phyloP scores from a whole-genome alignment of 1,140 invertebrate species.

The Potamilus streckersoni region DNA sequence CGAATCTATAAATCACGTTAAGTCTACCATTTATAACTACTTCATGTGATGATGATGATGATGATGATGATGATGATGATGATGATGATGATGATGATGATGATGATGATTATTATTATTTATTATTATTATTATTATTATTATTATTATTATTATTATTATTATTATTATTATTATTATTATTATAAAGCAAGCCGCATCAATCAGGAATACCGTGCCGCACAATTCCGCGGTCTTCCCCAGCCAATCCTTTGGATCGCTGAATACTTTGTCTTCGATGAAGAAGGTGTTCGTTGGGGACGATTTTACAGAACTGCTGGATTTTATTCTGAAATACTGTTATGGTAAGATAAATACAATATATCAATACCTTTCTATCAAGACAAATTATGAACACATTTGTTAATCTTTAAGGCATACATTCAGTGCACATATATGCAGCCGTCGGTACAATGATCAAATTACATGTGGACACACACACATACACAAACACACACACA shows the following conservation, averaged over 20 bases:
- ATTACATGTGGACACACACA: no score
- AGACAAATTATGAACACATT: background rate
- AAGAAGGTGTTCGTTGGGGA: constrained; percentile 97
- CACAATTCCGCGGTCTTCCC: constrained; percentile 87
- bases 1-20: no score
- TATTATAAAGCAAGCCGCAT: constrained; percentile 69
- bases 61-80: no score
- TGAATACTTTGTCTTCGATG: constrained; percentile 95
- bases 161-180: no score
- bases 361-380: background rate
- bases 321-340: constrained; percentile 89
- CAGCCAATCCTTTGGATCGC: constrained; percentile 96
- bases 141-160: no score
- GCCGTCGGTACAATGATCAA: no score
- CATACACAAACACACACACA: no score
- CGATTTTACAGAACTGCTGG: constrained; percentile 93
- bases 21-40: no score
- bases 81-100: no score
- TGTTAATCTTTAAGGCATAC: background rate
- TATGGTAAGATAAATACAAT: constrained; percentile 79
- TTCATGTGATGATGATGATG: no score
- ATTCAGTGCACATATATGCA: background rate
- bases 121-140: no score
- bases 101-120: no score
- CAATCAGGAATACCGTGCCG: constrained; percentile 82